These are phyloP conservation scores for Aurelia aurita DNA, from an alignment of 30 jellyfish, hydroid and myxozoan species.

Conservation along the genomic window DNA sequence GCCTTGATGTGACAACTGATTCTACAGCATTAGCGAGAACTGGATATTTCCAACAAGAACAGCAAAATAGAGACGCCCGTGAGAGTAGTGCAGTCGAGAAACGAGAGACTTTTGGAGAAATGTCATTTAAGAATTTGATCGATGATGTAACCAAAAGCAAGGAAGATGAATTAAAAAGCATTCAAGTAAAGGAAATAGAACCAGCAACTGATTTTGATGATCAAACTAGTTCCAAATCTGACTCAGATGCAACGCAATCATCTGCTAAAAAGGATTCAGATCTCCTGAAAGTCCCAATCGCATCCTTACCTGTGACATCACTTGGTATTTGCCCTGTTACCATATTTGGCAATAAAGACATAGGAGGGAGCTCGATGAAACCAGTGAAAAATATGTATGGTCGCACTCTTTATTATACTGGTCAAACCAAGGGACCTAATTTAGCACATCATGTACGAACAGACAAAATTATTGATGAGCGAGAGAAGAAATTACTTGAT, in stretches of 20 bases:
- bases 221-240: background rate
- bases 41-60: background rate
- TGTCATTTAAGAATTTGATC: background rate
- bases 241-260: background rate
- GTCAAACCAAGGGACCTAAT: conserved; percentile 37
- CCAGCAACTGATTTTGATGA: background rate
- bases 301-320: conserved; percentile 46
- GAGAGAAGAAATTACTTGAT: background rate
- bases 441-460: conserved; percentile 58
- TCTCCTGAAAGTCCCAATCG: conserved; percentile 21
- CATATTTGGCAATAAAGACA: background rate
- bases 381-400: conserved; percentile 63
- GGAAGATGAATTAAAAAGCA: background rate
- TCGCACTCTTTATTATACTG: conserved; percentile 37
- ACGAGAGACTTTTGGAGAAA: background rate
- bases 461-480: conserved; percentile 24
- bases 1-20: too few species aligned
- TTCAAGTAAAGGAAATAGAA: background rate
- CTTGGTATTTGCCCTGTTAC: conserved; percentile 15
- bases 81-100: background rate
- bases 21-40: too few species aligned
- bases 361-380: background rate
- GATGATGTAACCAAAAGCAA: background rate
- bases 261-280: background rate
- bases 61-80: background rate